Base-by-base conservation (phyloP, 2,113 vertebrate genomes). In the Serilophus lunatus region DNA sequence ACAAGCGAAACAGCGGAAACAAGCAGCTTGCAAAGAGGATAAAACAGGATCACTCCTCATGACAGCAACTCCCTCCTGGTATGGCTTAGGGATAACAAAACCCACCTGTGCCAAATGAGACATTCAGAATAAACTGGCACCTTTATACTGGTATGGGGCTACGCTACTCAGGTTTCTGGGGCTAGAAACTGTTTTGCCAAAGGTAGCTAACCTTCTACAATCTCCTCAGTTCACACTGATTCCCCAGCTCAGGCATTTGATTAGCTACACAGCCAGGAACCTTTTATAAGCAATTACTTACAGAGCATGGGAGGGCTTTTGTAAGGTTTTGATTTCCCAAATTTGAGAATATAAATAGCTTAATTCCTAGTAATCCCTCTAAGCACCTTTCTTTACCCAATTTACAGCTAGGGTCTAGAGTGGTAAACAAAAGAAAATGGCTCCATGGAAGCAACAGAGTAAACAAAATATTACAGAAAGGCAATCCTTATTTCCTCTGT, bases 211-310 rank as follows among this genome's bases (percentile, higher is more conserved):
- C 53, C 40, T 87, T 56, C n/a, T 87, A 71, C 44, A 40, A 28
- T 50, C 49, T 76, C 51, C 63, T 65, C 61, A 44, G 65, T n/a
- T 72, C 66, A 36, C 6, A 93, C 10, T 1, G 3, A 85, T 64
- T 76, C n/a, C 56, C 70, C 23, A 82, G 75, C 70, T 91, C 40
- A 49, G 44, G 45, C 88, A 85, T 80, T 75, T 80, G 60, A 91
- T 85, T 60, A 83, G 75, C 56, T 82, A 86, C 38, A 24, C 35
- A 60, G 86, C 47, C 40, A 92, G 49, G 61, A 93, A 87, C 53
- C 78, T 92, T 92, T 92, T 56, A 72, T 57, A 84, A 76, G 57
- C 84, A 91, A 68, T 85, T 92, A 91, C 36, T 81, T 70, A 59
- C 5, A 71, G 65, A 9, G 1, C 0, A 2, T 53, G 81, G 40